phyloP scores from a whole-genome alignment of 2,797 vertebrate genomes.

The Taeniopygia guttata region DNA sequence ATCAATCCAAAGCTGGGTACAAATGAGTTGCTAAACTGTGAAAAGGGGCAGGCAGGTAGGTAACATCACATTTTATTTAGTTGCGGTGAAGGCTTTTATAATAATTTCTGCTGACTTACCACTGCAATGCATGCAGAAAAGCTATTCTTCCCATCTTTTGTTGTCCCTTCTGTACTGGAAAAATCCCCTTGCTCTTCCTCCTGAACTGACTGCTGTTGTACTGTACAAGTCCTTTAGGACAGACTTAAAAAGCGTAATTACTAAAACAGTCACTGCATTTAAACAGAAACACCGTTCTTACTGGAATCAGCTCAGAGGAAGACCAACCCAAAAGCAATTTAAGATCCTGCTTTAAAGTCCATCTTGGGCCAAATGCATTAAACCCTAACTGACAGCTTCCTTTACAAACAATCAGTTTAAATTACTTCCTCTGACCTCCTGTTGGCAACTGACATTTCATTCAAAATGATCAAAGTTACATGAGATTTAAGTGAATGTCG shows the following conservation, averaged over 20 bases:
- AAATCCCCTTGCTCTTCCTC: neutral
- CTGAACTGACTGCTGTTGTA: neutral
- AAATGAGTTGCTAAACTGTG: neutral
- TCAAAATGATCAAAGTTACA: neutral
- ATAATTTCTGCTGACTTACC: neutral
- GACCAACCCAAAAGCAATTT: neutral
- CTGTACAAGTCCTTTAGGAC: neutral
- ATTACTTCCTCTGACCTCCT: conserved; percentile 36
- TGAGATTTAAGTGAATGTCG: neutral
- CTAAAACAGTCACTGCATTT: neutral
- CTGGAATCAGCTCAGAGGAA: neutral
- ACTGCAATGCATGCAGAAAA: neutral
- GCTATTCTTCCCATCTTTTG: neutral
- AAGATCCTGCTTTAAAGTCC: conserved; percentile 28
- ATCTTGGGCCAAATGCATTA: conserved; percentile 23
- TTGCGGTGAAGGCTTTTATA: neutral
- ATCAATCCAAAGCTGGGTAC: neutral
- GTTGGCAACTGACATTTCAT: neutral
- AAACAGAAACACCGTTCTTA: neutral
- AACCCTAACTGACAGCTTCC: conserved; percentile 39
- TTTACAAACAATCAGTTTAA: conserved; percentile 15
- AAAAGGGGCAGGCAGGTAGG: neutral
- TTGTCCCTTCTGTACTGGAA: neutral
- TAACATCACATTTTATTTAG: neutral
- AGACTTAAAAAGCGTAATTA: neutral